Conservation (phyloP, 2,797 vertebrate species). For the Muscicapa striata region DNA sequence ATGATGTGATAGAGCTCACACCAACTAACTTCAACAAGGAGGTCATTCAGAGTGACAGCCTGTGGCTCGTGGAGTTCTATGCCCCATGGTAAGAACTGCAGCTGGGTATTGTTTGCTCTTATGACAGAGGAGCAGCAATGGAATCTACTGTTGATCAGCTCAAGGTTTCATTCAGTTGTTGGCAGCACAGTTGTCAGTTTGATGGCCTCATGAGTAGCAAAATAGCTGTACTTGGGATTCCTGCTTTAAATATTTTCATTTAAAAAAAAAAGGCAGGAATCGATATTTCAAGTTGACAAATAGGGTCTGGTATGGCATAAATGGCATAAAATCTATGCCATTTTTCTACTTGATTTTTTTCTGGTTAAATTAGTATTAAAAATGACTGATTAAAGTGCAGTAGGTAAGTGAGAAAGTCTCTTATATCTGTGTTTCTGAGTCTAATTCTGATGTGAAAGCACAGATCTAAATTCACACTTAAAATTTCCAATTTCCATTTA, state of each 20-base stretch:
- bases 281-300: not conserved
- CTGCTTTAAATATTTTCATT: not conserved
- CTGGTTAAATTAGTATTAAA: not conserved
- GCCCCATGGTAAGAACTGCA: constrained; percentile 91
- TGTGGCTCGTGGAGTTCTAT: constrained; percentile 98
- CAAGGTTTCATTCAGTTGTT: not conserved
- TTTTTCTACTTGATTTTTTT: not conserved
- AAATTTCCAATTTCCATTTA: not conserved
- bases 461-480: not conserved
- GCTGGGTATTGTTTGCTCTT: not conserved
- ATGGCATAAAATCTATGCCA: not conserved
- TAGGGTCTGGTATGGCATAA: not conserved
- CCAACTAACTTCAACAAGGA: constrained; percentile 93
- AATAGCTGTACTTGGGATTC: not conserved
- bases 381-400: not conserved
- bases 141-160: not conserved
- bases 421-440: not conserved
- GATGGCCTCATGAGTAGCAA: not conserved
- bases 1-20: constrained; percentile 92
- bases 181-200: not conserved
- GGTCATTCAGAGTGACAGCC: constrained; percentile 90
- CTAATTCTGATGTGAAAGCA: not conserved
- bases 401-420: not conserved
- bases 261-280: not conserved
- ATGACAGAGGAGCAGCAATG: not conserved